phyloP scores from a whole-genome alignment of 2,888 invertebrate genomes.

The Mesodorylaimus sp. region DNA sequence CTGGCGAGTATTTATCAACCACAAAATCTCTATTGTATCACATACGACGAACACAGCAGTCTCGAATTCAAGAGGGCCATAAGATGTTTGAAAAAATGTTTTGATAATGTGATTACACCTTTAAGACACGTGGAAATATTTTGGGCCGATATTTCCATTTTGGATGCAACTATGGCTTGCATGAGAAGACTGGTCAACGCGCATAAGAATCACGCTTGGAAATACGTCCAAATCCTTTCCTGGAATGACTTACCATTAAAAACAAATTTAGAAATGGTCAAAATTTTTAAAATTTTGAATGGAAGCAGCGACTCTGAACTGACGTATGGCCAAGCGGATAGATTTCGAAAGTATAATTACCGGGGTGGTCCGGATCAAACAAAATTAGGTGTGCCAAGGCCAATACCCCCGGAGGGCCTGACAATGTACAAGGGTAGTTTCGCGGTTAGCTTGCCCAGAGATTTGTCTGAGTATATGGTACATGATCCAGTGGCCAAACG shows the following conservation, averaged over 20 bases:
- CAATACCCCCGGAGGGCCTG: too few relatives aligned
- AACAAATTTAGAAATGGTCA: constrained; percentile 6
- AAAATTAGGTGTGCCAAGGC: too few relatives aligned
- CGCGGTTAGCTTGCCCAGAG: too few relatives aligned
- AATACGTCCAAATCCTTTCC: constrained; percentile 5
- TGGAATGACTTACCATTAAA: constrained; percentile 9
- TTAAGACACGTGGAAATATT: neutral
- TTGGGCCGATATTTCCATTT: constrained; percentile 6
- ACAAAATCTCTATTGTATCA: constrained; percentile 9
- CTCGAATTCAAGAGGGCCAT: neutral
- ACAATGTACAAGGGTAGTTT: too few relatives aligned
- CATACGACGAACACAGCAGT: neutral
- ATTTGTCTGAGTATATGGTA: too few relatives aligned
- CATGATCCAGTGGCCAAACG: too few relatives aligned
- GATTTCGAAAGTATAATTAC: too few relatives aligned
- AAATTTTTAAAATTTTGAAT: neutral
- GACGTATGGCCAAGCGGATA: neutral
- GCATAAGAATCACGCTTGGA: neutral
- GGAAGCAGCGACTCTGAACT: neutral
- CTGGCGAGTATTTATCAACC: constrained; percentile 5
- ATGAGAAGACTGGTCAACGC: constrained; percentile 1
- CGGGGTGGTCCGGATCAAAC: too few relatives aligned
- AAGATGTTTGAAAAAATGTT: too few relatives aligned
- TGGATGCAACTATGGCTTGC: constrained; percentile 6
- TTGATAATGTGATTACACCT: constrained; percentile 3